Evolutionary conservation across 1,140 invertebrate species (phyloP).

Genomic region (Diprion similis): DNA sequence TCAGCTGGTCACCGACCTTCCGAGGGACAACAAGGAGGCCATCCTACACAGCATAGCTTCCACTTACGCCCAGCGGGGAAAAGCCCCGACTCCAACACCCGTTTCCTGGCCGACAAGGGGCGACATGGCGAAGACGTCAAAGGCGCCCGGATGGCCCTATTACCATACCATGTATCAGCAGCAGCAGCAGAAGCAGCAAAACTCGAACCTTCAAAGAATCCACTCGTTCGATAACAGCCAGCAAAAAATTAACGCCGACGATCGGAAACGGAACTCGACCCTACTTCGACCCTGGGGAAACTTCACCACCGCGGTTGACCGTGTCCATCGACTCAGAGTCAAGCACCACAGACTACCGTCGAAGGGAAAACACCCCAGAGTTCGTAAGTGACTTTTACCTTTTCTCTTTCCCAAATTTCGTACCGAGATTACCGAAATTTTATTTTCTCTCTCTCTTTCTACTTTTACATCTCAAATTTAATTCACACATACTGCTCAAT

Average conservation of each 20-base stretch:
- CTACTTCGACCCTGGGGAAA: not conserved
- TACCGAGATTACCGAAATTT: not conserved
- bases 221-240: slow-evolving; percentile 52
- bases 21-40: slow-evolving; percentile 74
- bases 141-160: slow-evolving; percentile 36
- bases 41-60: slow-evolving; percentile 77
- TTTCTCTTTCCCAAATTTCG: not conserved
- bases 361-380: slow-evolving; percentile 51
- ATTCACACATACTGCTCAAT: too few species aligned
- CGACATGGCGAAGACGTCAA: not conserved
- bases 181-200: not conserved
- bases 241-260: slow-evolving; percentile 44
- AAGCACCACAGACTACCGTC: slow-evolving; percentile 51
- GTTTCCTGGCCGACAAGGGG: slow-evolving; percentile 17
- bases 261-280: slow-evolving; percentile 36
- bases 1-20: slow-evolving; percentile 62
- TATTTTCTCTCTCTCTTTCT: slow-evolving; percentile 11
- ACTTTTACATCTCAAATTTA: too few species aligned
- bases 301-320: slow-evolving; percentile 31
- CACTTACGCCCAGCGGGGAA: slow-evolving; percentile 64
- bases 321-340: slow-evolving; percentile 49
- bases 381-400: slow-evolving; percentile 42
- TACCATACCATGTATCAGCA: slow-evolving; percentile 30
- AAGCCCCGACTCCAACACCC: slow-evolving; percentile 44
- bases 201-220: slow-evolving; percentile 37